A percentile compares a stretch with the other conserved stretches of the same genome.
Conservation (phyloP, 1,140 invertebrate genomes). For the Achroia grisella region DNA sequence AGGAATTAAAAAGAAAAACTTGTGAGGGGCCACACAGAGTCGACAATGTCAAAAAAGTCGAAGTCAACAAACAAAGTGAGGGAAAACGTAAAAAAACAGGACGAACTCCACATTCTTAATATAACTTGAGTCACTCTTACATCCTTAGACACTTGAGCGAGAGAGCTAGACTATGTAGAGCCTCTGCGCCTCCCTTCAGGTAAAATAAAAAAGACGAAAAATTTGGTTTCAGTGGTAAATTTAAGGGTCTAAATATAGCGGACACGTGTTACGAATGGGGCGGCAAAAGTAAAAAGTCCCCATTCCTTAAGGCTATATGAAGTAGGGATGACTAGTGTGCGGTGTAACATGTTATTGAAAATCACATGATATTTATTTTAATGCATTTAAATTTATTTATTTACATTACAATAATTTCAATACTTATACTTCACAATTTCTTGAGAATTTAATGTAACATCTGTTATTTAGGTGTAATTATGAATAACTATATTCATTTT, state of each 20-base stretch:
- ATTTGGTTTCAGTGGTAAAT: neutral
- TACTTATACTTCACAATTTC: too few species aligned
- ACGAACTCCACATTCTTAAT: constrained; percentile 71
- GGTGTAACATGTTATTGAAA: neutral
- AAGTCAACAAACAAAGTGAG: constrained; percentile 65
- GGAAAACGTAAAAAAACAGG: constrained; percentile 46
- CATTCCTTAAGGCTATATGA: constrained; percentile 57
- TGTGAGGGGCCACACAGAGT: constrained; percentile 35
- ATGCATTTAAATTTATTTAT: too few species aligned
- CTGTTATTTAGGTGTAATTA: too few species aligned
- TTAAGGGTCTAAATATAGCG: constrained; percentile 30
- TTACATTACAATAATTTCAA: too few species aligned
- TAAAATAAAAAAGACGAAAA: neutral
- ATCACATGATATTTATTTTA: neutral
- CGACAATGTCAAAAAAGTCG: constrained; percentile 68
- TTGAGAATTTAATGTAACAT: too few species aligned
- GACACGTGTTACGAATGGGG: constrained; percentile 40
- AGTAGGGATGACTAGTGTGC: constrained; percentile 9
- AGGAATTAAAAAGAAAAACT: constrained; percentile 53
- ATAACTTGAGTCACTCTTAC: constrained; percentile 71
- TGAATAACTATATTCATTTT: too few species aligned
- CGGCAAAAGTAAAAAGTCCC: constrained; percentile 54
- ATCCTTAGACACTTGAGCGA: constrained; percentile 45
- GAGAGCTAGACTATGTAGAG: constrained; percentile 20
- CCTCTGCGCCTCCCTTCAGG: constrained; percentile 9